phyloP scores from a whole-genome alignment of 2,113 vertebrate species.

The Lucifuga dentata region DNA sequence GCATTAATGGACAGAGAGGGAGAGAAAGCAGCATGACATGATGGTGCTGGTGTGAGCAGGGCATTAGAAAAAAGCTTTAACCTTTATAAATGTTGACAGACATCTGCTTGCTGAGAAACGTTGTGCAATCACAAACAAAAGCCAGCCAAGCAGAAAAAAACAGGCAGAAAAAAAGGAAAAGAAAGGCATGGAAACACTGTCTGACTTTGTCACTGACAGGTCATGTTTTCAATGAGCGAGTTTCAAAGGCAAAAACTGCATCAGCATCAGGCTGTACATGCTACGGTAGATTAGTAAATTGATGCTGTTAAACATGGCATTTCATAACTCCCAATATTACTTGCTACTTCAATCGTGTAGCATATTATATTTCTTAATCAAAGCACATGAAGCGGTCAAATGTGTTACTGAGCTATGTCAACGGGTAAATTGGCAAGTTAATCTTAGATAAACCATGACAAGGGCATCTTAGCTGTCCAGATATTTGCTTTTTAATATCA shows the following conservation, averaged over 20 bases:
- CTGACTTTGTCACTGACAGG: slow-evolving; percentile 36
- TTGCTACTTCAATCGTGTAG: too few species aligned
- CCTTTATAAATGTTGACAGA: slow-evolving; percentile 75
- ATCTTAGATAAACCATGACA: too few species aligned
- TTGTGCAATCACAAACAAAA: slow-evolving; percentile 55
- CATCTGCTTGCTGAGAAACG: slow-evolving; percentile 62
- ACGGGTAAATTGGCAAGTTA: too few species aligned
- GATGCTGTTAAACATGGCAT: too few species aligned
- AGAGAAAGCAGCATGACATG: slow-evolving; percentile 24
- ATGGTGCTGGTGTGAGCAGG: slow-evolving; percentile 14
- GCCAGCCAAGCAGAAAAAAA: slow-evolving; percentile 41
- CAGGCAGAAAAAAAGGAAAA: not conserved
- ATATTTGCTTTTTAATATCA: too few species aligned
- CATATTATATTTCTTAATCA: too few species aligned
- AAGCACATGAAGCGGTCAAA: too few species aligned
- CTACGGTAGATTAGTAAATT: too few species aligned
- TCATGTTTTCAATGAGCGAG: slow-evolving; percentile 49
- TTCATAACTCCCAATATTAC: too few species aligned
- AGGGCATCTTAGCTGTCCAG: too few species aligned
- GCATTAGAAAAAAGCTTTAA: slow-evolving; percentile 60
- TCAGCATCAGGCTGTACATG: slow-evolving; percentile 12
- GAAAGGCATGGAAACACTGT: slow-evolving; percentile 10
- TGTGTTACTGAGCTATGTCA: too few species aligned
- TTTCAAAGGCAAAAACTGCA: slow-evolving; percentile 37
- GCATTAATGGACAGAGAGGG: slow-evolving; percentile 9